These are phyloP conservation scores for Ectobius pallidus DNA, from an alignment of 2,888 invertebrate genomes.

Conservation along the genomic window DNA sequence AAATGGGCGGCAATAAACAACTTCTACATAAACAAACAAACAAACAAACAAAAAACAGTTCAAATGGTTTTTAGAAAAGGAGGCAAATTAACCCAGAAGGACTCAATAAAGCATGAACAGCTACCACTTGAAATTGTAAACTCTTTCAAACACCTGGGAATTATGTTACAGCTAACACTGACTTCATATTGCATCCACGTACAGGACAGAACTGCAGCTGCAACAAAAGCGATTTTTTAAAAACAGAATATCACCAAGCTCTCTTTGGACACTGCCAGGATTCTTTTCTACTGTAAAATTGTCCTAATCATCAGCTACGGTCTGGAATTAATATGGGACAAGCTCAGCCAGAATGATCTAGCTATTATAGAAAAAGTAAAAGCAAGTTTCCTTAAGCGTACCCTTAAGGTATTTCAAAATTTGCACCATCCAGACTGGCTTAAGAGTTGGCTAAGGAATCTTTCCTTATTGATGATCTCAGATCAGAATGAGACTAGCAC, in stretches of 20 bases:
- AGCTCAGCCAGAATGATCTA: neutral
- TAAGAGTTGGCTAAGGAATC: neutral
- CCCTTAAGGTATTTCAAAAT: neutral
- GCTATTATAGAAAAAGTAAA: neutral
- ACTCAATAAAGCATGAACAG: too few species aligned
- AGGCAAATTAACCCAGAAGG: neutral
- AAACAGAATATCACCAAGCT: neutral
- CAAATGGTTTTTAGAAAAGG: neutral
- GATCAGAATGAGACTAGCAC: neutral
- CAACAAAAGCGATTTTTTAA: neutral
- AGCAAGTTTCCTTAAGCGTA: neutral
- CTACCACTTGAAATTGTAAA: neutral
- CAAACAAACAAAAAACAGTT: neutral
- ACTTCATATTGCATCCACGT: neutral
- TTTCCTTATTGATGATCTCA: neutral
- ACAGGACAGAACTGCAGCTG: neutral
- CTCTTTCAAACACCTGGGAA: neutral
- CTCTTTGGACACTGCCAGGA: neutral
- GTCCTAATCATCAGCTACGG: neutral
- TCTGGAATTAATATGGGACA: neutral
- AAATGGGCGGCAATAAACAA: neutral
- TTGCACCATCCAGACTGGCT: neutral
- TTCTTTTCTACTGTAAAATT: neutral
- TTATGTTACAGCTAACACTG: neutral
- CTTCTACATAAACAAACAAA: too few species aligned